Evolutionary conservation across 2,888 invertebrate genomes (phyloP), one percentile per base, ranked within the genome.

Genomic region (Boloria euphrosyne): DNA sequence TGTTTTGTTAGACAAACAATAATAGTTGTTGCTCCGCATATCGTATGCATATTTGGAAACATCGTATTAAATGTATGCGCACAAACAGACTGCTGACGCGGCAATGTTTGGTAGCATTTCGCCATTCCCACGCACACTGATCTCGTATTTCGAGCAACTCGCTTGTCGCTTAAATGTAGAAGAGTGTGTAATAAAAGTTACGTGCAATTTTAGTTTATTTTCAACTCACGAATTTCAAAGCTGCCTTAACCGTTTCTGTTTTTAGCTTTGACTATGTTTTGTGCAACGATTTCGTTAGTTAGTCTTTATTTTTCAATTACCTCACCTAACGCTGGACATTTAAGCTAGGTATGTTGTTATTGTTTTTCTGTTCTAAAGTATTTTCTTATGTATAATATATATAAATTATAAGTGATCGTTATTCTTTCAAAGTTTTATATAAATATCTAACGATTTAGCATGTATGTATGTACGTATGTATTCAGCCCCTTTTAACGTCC

Each of bases 1-100:
- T 68, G 68, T 68, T 70, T 64, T 64, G 70, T 55, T 64, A 67
- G 51, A 67, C 69, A 66, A 71, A 69, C 67, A 71, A 67, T 69
- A 71, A 69, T 63, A 67, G 64, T 63, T 65, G 65, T 59, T 62
- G 66, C 53, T 43, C 44, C 46, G 59, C 58, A 58, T 66, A 69
- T 62, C 65, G 65, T 67, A 67, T 61, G 71, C 67, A 62, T 66
- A 55, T 67, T 66, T 66, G 63, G 50, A 52, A 58, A 65, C 62
- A 50, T 55, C 50, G 57, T 61, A 57, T 60, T 65, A 73, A 72
- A 74, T 70, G 64, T 72, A 70, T 69, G 70, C 66, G 70, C 52
- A 69, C 68, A 71, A 72, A 69, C 67, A 57, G 38, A 64, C 59
- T 31, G 65, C 62, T 71, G 69, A 68, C 69, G 67, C 58, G 18